phyloP scores from a whole-genome alignment of 2,113 vertebrate species.

The Brienomyrus brachyistius region DNA sequence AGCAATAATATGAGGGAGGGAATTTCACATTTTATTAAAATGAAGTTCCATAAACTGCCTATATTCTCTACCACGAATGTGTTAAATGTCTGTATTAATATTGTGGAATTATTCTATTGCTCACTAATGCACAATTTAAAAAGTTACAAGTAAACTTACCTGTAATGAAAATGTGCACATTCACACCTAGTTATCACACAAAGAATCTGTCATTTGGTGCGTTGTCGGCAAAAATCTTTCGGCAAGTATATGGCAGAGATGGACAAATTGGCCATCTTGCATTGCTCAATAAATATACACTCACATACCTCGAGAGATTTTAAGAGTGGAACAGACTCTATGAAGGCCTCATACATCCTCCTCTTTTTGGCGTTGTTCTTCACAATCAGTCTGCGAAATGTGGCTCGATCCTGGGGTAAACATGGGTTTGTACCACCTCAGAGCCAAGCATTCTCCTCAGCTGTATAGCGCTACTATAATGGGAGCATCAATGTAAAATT shows the following conservation, averaged over 20 bases:
- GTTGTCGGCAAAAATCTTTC: not conserved
- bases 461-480: not conserved
- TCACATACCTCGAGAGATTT: constrained; percentile 87
- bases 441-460: not conserved
- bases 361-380: constrained; percentile 97
- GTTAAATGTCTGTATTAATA: not conserved
- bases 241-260: not conserved
- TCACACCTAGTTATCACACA: not conserved
- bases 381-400: constrained; percentile 93
- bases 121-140: not conserved
- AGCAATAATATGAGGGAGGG: not conserved
- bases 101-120: not conserved
- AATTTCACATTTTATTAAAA: not conserved
- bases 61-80: not conserved
- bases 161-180: not conserved
- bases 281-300: constrained; percentile 15
- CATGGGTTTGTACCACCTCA: not conserved
- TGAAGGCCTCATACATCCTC: constrained; percentile 84
- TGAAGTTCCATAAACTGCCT: not conserved
- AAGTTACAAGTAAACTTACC: not conserved
- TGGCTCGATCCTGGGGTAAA: constrained; percentile 77
- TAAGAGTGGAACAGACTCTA: constrained; percentile 91
- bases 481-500: not conserved
- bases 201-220: not conserved
- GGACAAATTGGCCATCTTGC: not conserved